Evolutionary conservation across 2,113 vertebrate genomes (phyloP), one percentile per base, ranked within the genome.

Genomic region (Hiodon alosoides): DNA sequence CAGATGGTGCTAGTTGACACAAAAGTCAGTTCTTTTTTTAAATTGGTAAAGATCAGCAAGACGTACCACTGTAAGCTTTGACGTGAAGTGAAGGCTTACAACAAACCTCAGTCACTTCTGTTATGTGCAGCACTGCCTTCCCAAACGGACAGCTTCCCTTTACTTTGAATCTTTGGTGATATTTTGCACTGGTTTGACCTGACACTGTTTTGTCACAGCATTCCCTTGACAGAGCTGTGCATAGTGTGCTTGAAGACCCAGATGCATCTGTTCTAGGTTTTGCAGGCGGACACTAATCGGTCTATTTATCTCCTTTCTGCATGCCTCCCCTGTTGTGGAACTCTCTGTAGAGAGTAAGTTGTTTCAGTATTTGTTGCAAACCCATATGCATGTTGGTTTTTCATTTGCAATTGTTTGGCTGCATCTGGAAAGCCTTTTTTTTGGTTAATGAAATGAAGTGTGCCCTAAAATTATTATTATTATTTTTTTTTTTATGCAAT

Each of bases 261-360:
- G 4, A 55, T 48, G 10, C n/a, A 4, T 59, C 59, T 67, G 64
- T 57, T 8, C 54, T 52, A 46, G 73, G 14, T 59, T 67, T 59
- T 3, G 7, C 65, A 31, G 72, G 51, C 89, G 87, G 86, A 85
- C 86, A 93, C 92, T 93, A 93, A 93, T 92, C 91, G 90, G 85
- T 93, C 88, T 92, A 87, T 93, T 92, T 92, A 87, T 90, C 85
- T 90, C 83, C 85, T 85, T 92, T 93, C 90, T 93, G 91, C 92
- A 93, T 93, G 92, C 92, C 90, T 65, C 61, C 87, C 90, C 89
- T 92, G 90, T 93, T 91, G 92, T 92, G 92, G 92, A 92, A 93
- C 92, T 93, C 92, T 93, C 92, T 90, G 86, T 93, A 93, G 92
- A 93, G 92, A 93, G 92, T 93, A 93, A 93, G 92, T 93, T 90